phyloP scores from a whole-genome alignment of 1,140 invertebrate genomes.

The Macrocentrus cingulum region DNA sequence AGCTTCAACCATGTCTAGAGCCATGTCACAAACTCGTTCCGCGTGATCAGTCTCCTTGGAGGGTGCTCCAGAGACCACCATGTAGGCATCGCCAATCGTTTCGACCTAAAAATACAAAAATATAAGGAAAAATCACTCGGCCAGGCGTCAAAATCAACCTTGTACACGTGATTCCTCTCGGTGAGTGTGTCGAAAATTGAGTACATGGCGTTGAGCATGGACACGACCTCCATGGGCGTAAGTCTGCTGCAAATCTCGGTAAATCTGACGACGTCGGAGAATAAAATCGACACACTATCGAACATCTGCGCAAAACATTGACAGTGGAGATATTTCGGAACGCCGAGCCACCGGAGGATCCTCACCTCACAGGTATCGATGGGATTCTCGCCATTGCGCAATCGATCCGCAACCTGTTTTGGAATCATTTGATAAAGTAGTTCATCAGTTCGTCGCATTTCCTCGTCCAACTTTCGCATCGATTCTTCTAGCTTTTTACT shows the following conservation, averaged over 20 bases:
- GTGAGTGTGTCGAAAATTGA: slow-evolving; percentile 90
- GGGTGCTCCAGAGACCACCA: slow-evolving; percentile 95
- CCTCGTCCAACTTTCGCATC: slow-evolving; percentile 92
- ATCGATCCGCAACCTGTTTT: slow-evolving; percentile 90
- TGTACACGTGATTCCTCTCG: slow-evolving; percentile 90
- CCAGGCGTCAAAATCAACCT: too few species aligned
- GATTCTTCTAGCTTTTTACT: slow-evolving; percentile 95
- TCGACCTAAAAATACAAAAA: slow-evolving; percentile 80
- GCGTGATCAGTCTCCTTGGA: slow-evolving; percentile 88
- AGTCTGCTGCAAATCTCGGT: slow-evolving; percentile 94
- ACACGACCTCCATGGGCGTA: slow-evolving; percentile 94
- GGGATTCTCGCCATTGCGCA: slow-evolving; percentile 88
- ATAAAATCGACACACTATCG: slow-evolving; percentile 91
- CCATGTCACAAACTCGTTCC: slow-evolving; percentile 93
- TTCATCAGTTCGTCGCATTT: slow-evolving; percentile 94
- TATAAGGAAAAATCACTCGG: too few species aligned
- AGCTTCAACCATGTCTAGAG: slow-evolving; percentile 92
- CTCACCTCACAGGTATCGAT: slow-evolving; percentile 93
- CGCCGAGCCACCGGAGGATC: not conserved
- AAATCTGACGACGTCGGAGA: slow-evolving; percentile 96
- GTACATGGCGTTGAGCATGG: slow-evolving; percentile 96
- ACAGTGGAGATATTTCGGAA: not conserved
- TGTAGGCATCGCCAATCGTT: slow-evolving; percentile 95
- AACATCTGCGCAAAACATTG: slow-evolving; percentile 75
- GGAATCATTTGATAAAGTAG: slow-evolving; percentile 98